Conservation (phyloP, 2,113 vertebrate genomes). For the Cheirogaleus medius region DNA sequence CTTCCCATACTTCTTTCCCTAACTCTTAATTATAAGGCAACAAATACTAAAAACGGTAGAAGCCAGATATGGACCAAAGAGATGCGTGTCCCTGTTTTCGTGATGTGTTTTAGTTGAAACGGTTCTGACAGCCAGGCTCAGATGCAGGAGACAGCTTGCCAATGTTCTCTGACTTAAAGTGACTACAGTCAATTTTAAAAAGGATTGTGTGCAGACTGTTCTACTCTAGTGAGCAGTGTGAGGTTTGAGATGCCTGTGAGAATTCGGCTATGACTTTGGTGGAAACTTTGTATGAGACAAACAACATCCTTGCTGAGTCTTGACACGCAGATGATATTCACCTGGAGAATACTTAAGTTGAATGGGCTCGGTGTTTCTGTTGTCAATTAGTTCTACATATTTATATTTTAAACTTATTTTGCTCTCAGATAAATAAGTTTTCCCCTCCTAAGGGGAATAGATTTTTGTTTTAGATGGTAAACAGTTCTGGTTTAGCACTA, state of each 20-base stretch:
- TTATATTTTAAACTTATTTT: constrained; percentile 40
- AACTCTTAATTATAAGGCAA: background rate
- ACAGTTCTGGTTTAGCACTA: background rate
- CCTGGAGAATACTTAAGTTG: background rate
- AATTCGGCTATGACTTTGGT: background rate
- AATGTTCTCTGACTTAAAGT: constrained; percentile 32
- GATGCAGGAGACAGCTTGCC: background rate
- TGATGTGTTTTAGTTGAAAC: constrained; percentile 1
- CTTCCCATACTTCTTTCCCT: background rate
- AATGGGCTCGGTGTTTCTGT: background rate
- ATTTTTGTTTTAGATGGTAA: constrained; percentile 2
- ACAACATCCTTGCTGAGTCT: background rate
- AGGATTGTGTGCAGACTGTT: background rate
- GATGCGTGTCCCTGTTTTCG: background rate
- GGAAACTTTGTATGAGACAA: constrained; percentile 37
- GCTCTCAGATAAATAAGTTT: background rate
- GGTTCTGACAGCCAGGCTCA: background rate
- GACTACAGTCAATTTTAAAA: background rate
- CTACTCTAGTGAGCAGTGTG: background rate
- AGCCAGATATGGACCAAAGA: background rate
- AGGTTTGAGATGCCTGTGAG: constrained; percentile 42
- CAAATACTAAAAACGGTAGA: background rate
- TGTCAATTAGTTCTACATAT: background rate
- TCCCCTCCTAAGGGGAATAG: background rate
- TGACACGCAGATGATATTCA: background rate